A percentile compares a stretch with the other conserved stretches of the same genome.
Conservation (phyloP, 2,113 vertebrate genomes). For the Atrichornis clamosus region DNA sequence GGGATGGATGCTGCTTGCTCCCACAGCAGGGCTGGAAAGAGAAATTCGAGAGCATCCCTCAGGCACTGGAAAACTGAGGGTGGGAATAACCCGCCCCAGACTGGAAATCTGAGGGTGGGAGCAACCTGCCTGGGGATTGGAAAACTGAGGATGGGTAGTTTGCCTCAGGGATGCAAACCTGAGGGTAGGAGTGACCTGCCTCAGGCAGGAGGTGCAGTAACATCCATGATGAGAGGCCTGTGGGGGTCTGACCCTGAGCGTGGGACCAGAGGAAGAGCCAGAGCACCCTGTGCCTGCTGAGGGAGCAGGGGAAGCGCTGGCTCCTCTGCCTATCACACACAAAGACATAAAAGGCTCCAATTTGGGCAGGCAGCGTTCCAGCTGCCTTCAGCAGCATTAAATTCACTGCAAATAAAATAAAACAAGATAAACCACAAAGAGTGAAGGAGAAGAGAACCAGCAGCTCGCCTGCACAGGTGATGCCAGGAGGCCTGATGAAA, state of each 20-base stretch:
- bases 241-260: neutral
- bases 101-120: neutral
- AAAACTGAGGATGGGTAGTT: neutral
- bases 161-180: neutral
- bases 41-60: neutral
- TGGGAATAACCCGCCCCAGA: neutral
- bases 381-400: neutral
- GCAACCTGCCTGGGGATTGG: neutral
- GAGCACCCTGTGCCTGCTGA: neutral
- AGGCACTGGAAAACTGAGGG: neutral
- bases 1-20: neutral
- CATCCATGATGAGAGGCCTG: fast-evolving
- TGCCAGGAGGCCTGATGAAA: constrained; percentile 8
- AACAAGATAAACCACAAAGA: neutral
- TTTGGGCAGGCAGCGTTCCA: neutral
- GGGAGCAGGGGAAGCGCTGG: neutral
- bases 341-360: neutral
- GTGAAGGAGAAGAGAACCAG: neutral
- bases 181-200: neutral
- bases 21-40: neutral
- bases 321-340: neutral
- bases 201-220: neutral
- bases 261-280: neutral
- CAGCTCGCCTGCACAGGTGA: neutral
- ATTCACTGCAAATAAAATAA: neutral